phyloP scores from a whole-genome alignment of 2,113 vertebrate genomes.

The Ceyx margarethae region DNA sequence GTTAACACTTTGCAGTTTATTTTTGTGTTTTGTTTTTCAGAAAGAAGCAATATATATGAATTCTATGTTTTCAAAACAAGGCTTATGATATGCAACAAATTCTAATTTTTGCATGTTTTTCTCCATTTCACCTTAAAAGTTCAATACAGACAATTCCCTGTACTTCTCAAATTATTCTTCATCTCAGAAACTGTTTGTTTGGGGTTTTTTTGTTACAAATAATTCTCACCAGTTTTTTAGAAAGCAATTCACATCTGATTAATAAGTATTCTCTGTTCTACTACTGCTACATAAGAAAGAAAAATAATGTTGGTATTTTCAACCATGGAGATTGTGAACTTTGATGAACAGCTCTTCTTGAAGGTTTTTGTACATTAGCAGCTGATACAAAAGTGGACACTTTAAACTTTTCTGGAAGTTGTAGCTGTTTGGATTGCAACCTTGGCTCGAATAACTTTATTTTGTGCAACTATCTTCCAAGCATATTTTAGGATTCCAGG shows the following conservation, averaged over 20 bases:
- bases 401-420: not conserved
- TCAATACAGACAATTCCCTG: not conserved
- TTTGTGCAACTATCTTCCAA: not conserved
- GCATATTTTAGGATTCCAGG: not conserved
- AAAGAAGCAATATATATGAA: not conserved
- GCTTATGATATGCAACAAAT: not conserved
- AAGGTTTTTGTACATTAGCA: not conserved
- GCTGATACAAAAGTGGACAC: not conserved
- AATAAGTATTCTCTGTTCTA: not conserved
- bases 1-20: not conserved
- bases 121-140: not conserved
- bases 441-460: not conserved
- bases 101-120: not conserved
- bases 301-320: not conserved
- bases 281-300: not conserved
- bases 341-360: not conserved
- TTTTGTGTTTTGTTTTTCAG: not conserved
- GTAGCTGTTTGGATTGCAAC: not conserved
- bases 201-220: not conserved
- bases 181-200: not conserved
- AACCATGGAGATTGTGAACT: not conserved
- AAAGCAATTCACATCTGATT: not conserved
- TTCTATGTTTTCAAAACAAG: not conserved
- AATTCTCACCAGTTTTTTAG: not conserved
- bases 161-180: not conserved